Evolutionary conservation across 1,140 invertebrate genomes (phyloP).

Genomic region (Pseudomyrmex gracilis): DNA sequence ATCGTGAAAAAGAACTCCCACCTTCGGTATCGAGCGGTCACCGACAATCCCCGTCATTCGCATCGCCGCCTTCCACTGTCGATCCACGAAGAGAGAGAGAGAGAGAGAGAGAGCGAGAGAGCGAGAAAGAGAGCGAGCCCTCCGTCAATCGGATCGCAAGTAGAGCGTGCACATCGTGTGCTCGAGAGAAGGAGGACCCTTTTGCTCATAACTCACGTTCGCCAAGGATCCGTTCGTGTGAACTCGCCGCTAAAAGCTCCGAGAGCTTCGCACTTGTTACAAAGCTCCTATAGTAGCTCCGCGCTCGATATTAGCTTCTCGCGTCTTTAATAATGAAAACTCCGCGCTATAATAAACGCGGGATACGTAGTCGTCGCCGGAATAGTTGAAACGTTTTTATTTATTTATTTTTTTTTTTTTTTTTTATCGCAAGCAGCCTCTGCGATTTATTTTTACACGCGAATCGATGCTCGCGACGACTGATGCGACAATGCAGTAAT

Average conservation of each 20-base stretch:
- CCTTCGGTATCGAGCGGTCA: background rate
- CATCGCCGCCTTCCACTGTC: constrained; percentile 60
- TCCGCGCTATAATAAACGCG: background rate
- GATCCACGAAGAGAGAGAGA: constrained; percentile 26
- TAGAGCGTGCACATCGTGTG: constrained; percentile 71
- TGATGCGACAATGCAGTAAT: background rate
- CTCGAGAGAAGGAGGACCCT: constrained; percentile 63
- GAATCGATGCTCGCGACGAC: background rate
- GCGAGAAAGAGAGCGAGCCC: constrained; percentile 26
- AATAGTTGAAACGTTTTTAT: background rate
- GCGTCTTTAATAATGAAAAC: constrained; percentile 5
- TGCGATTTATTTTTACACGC: background rate
- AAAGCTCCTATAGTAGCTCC: background rate
- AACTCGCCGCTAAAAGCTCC: constrained; percentile 59
- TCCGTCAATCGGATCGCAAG: constrained; percentile 70
- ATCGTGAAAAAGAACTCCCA: constrained; percentile 8
- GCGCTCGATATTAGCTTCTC: constrained; percentile 7
- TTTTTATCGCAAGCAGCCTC: background rate
- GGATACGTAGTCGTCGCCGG: too few relatives aligned
- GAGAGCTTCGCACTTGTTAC: constrained; percentile 60
- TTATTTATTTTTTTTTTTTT: too few relatives aligned
- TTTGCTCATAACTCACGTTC: constrained; percentile 51
- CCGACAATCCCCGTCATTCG: constrained; percentile 53
- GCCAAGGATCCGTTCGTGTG: constrained; percentile 56
- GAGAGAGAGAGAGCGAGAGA: constrained; percentile 4